Conservation (phyloP, 2,888 invertebrate species). For the Aelia acuminata region DNA sequence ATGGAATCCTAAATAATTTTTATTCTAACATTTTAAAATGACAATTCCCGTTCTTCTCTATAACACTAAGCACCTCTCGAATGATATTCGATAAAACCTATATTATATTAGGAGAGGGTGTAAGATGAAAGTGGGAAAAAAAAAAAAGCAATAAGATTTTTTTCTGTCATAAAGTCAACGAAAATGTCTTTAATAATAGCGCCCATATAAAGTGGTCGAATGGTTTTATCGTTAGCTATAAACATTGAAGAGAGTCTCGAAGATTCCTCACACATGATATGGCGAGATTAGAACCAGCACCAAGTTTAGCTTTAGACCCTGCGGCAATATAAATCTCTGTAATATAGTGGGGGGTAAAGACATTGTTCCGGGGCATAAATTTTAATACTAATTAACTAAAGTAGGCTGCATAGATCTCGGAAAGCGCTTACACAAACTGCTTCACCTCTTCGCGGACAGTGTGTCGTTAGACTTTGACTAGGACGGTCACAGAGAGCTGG, state of each 20-base stretch:
- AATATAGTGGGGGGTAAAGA: neutral
- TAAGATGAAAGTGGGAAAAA: too few species aligned
- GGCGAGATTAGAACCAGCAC: neutral
- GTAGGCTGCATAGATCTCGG: neutral
- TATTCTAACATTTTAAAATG: too few species aligned
- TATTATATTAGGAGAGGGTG: too few species aligned
- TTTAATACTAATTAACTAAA: constrained; percentile 27
- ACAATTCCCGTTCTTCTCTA: too few species aligned
- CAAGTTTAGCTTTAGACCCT: neutral
- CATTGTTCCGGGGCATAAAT: neutral
- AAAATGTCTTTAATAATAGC: neutral
- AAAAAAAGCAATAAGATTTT: too few species aligned
- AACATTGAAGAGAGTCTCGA: neutral
- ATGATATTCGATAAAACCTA: too few species aligned
- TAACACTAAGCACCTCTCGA: too few species aligned
- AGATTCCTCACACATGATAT: neutral
- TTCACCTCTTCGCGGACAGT: neutral
- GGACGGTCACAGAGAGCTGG: too few species aligned
- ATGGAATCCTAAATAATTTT: too few species aligned
- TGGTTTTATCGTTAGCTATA: neutral
- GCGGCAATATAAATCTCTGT: neutral
- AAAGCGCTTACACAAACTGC: constrained; percentile 6
- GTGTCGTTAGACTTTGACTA: too few species aligned
- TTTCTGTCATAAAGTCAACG: neutral
- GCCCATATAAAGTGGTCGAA: neutral